These are phyloP conservation scores for Gyrodactylus salaris DNA, from an alignment of 1,140 invertebrate species.

Conservation along the genomic window DNA sequence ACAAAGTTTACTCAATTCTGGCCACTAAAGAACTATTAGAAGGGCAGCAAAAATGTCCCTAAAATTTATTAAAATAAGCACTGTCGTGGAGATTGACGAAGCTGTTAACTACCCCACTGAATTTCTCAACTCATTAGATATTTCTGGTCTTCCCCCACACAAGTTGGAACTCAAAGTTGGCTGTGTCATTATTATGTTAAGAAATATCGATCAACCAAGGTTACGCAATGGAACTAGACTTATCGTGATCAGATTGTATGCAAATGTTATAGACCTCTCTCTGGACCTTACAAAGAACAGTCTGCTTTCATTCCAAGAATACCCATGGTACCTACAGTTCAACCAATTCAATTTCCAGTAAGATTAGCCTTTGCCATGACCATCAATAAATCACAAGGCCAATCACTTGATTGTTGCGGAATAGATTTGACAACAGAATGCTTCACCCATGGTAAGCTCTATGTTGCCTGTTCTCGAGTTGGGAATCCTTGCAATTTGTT, in stretches of 20 bases:
- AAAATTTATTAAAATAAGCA: too few relatives aligned
- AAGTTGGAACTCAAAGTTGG: conserved; percentile 16
- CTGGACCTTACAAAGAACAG: conserved; percentile 7
- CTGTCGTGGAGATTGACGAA: conserved; percentile 10
- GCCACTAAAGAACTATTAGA: neutral
- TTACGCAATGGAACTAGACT: conserved; percentile 19
- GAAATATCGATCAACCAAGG: conserved; percentile 14
- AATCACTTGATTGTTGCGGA: conserved; percentile 12
- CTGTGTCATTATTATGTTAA: conserved; percentile 15
- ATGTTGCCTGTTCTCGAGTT: neutral
- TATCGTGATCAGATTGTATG: conserved; percentile 11
- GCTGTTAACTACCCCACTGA: conserved; percentile 13
- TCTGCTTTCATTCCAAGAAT: conserved; percentile 11
- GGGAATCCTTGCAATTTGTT: neutral
- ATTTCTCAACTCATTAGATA: conserved; percentile 15
- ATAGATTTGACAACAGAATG: neutral
- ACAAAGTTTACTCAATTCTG: neutral
- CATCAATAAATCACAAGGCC: conserved; percentile 27
- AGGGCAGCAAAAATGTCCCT: neutral
- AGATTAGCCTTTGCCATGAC: conserved; percentile 23
- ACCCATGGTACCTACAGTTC: conserved; percentile 13
- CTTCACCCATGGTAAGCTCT: neutral
- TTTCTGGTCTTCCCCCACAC: conserved; percentile 17
- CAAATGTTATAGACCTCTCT: conserved; percentile 10
- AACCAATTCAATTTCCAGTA: conserved; percentile 23